Base-by-base conservation (phyloP, 2,888 invertebrate genomes). In the Autographa gamma region DNA sequence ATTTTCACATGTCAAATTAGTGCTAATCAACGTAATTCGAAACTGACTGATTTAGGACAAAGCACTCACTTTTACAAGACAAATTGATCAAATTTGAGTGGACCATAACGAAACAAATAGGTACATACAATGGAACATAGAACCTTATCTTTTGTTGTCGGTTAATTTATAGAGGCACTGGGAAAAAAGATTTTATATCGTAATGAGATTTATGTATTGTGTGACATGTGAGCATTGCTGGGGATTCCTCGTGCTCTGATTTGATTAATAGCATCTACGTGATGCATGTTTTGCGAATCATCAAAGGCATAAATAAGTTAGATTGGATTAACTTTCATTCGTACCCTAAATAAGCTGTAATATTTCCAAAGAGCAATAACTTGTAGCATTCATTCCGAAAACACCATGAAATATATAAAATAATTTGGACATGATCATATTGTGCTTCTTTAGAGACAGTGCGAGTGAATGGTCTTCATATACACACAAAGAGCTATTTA, bases 171-270 rank as follows among this genome's bases (percentile, higher is more conserved):
- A 54, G 19, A 18, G 54, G 13, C 25, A 13, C 11, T 11, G 38
- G 38, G 18, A 67, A 34, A 79, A 69, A 79, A 66, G 61, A 32
- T 68, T 73, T 81, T 70, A 60, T 69, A 74, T 69, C 70, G 69
- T 93, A 92, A 93, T 91, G 84, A 87, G 93, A 93, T 93, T 92
- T 90, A 83, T 80, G 67, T 84, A 79, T 81, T 76, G 81, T 76
- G 76, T 76, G 82, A 83, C 87, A 84, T 87, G 88, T 84, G 81
- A 79, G 78, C 92, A 92, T 84, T 92, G 69, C 64, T 89, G 78
- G 66, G 93, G 93, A 89, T 93, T 93, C 94, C 84, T 73, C 77
- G 77, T 79, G 84, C 76, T 85, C 85, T 93, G 92, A 93, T 93
- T 93, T 88, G 88, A 93, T 93, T 92, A 93, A 82, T 76, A 66